Evolutionary conservation across 2,797 vertebrate genomes (phyloP).

Genomic region (Anguilla pacifica): DNA sequence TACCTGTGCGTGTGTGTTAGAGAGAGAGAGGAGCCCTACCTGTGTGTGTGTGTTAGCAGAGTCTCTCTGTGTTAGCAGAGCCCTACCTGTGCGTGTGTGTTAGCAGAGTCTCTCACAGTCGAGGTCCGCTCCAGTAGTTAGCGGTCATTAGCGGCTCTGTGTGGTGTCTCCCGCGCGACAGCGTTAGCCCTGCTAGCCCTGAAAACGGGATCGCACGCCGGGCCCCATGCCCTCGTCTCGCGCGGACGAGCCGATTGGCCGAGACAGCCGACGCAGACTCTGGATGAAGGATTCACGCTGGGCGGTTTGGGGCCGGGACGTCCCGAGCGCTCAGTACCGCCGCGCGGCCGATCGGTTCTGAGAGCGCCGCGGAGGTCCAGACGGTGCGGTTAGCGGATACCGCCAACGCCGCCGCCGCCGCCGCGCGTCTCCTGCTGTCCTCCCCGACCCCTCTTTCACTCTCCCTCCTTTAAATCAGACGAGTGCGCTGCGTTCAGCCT

Average conservation of each 20-base stretch:
- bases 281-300: constrained; percentile 26
- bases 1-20: constrained; percentile 25
- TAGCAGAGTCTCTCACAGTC: constrained; percentile 60
- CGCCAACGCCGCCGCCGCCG: background rate
- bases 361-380: constrained; percentile 16
- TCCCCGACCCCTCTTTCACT: constrained; percentile 44
- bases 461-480: constrained; percentile 56
- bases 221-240: background rate
- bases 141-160: constrained; percentile 76
- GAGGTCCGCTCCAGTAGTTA: constrained; percentile 76
- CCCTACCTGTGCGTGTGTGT: constrained; percentile 51
- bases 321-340: constrained; percentile 1
- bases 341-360: constrained; percentile 11
- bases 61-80: constrained; percentile 62
- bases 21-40: constrained; percentile 72
- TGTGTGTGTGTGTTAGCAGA: constrained; percentile 36
- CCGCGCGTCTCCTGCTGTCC: background rate
- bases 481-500: background rate
- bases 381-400: background rate
- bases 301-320: constrained; percentile 29
- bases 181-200: constrained; percentile 12
- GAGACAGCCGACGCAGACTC: constrained; percentile 30
- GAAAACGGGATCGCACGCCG: background rate
- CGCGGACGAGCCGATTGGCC: constrained; percentile 20
- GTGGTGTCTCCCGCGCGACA: constrained; percentile 45